Base-by-base conservation (phyloP, 1,140 invertebrate genomes). In the Drosophila grimshawi region DNA sequence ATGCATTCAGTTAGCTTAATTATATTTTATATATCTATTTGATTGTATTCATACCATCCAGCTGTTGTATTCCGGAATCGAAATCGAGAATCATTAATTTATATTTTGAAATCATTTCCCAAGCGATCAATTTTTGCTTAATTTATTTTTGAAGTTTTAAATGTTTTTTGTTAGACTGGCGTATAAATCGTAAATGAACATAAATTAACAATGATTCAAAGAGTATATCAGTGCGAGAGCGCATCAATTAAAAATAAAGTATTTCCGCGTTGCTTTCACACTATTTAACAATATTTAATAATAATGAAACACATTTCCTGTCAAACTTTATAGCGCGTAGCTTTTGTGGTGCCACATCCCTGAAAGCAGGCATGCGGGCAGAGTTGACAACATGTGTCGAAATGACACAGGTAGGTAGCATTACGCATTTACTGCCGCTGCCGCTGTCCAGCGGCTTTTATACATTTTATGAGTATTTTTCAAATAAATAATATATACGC, bases 401-500 rank as follows among this genome's bases (percentile, higher is more conserved):
- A 82, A 67, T 70, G 57, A 48, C 67, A 66, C 63, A 66, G 62
- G 76, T 78, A 79, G 65, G 76, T 59, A 53, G 56, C 76, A 78
- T 71, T 79, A 76, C 33, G 48, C 35, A 59, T 78, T 67, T 77
- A 64, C 76, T n/a, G n/a, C n/a, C n/a, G n/a, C n/a, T n/a, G 55
- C 59, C 35, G 27, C 57, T 52, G 30, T 27, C 66, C 35, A 30
- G 29, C 45, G 8, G 29, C 80, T 53, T 67, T 79, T 80, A 59
- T 71, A 73, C 76, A 82, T 86, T 86, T 86, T 88, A 86, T 77
- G 80, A 78, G 76, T 59, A 76, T 79, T 79, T 70, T 79, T 79
- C 49, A 68, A 76, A 88, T 86, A 86, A 86, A 86, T 86, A 86
- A 88, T 79, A 70, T 66, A 75, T 70, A 27, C 62, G 70, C 68